Evolutionary conservation across 2,888 invertebrate species (phyloP), one percentile per base, ranked within the genome.

Genomic region (Amblyjoppa proteus): DNA sequence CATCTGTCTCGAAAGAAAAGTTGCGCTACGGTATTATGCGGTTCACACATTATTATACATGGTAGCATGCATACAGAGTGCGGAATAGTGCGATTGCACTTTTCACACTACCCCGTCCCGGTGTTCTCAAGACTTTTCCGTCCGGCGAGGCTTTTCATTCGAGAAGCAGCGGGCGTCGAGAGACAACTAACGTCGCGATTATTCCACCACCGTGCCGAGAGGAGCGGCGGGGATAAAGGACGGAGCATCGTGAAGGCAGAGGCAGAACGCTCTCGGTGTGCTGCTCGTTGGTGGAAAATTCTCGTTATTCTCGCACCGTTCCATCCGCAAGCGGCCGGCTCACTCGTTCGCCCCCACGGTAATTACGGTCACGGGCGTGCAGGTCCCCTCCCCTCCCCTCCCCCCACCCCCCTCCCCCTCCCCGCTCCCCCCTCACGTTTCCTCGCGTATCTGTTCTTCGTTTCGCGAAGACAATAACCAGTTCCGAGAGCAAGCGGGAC

Each of bases 391-490:
- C 31, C 70, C 16, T 31, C 51, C 77, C 13, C n/a, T n/a, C n/a
- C n/a, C n/a, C n/a, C n/a, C n/a, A n/a, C n/a, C n/a, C n/a, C n/a
- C 56, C 45, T 49, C 20, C 66, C 31, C 61, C 9, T 11, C 53
- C 34, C 51, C 4, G 49, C 38, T 34, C 34, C 51, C 4, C 61
- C 38, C 20, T 3, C 3, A 38, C 41, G 34, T 28, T 79, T 68
- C 34, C 61, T 61, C 64, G 64, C 74, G 66, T 78, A 81, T 88
- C 84, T 82, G 81, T 70, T 86, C 79, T 86, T 87, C 85, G 80
- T 85, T 84, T 77, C 78, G 58, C 71, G 78, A 77, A 85, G 87
- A 88, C 88, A 85, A 88, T 87, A 84, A 86, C 84, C 87, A 86
- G 85, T 86, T 81, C 74, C 77, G 75, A 51, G 66, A 76, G 75